Percentiles rank a stretch among this genome's conserved stretches.
phyloP scores from a whole-genome alignment of 2,113 vertebrate genomes.

The Alces alces region DNA sequence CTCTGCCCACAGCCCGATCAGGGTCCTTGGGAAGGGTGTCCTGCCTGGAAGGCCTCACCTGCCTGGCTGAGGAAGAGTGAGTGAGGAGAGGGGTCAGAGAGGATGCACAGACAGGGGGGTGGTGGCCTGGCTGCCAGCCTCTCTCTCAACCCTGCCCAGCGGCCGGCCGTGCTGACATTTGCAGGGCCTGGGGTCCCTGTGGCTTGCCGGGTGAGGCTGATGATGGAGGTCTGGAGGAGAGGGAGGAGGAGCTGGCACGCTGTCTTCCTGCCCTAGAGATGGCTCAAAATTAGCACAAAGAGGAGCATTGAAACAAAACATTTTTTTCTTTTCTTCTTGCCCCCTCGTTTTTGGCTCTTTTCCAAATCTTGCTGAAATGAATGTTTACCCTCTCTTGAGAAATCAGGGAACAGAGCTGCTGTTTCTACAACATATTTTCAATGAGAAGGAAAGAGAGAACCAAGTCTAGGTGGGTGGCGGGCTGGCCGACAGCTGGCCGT shows the following conservation, averaged over 20 bases:
- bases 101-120: neutral
- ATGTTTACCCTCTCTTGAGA: neutral
- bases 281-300: neutral
- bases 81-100: neutral
- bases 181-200: neutral
- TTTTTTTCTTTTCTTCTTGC: neutral
- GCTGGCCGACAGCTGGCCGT: fast-evolving
- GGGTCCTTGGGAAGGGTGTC: neutral
- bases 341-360: neutral
- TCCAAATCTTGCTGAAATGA: neutral
- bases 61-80: neutral
- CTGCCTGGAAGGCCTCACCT: neutral
- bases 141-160: neutral
- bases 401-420: neutral
- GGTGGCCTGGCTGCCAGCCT: neutral
- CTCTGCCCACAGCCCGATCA: neutral
- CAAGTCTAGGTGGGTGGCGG: neutral
- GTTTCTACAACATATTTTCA: neutral
- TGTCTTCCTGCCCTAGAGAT: neutral
- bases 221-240: neutral
- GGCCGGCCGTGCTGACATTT: neutral
- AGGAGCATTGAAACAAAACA: neutral
- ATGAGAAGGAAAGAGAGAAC: neutral
- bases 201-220: neutral
- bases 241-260: fast-evolving